Evolutionary conservation across 2,797 vertebrate species (phyloP).

Genomic region (Streptopelia turtur): DNA sequence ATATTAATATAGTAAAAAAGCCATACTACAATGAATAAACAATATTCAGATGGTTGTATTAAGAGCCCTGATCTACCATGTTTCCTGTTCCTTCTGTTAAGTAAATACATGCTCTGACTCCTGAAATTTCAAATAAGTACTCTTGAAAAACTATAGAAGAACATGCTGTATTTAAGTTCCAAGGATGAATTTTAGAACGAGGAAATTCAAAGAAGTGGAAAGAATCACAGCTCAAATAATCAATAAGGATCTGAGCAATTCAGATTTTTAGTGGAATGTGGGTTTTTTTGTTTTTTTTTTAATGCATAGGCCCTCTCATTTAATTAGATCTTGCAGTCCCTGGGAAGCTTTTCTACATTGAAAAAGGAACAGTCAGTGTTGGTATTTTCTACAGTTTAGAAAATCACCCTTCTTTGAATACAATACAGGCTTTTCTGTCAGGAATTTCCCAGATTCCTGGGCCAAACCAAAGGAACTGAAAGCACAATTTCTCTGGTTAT

Average conservation of each 20-base stretch:
- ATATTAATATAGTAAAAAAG: background rate
- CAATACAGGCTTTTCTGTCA: background rate
- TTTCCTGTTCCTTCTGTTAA: background rate
- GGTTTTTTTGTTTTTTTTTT: background rate
- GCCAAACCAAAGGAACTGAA: background rate
- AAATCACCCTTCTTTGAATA: constrained; percentile 2
- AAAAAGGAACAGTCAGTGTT: background rate
- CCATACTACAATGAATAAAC: background rate
- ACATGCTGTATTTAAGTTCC: background rate
- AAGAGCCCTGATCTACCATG: background rate
- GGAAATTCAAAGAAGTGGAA: background rate
- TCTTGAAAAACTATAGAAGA: background rate
- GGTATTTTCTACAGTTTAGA: constrained; percentile 7
- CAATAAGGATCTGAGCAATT: background rate
- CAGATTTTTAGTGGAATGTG: background rate
- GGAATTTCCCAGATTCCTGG: background rate
- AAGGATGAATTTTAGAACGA: background rate
- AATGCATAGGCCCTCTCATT: background rate
- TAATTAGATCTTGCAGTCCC: background rate
- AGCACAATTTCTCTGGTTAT: background rate
- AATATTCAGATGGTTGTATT: background rate
- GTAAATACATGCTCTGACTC: background rate
- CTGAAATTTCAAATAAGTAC: background rate
- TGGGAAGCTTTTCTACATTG: background rate
- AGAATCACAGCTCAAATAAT: background rate